Evolutionary conservation across 2,113 vertebrate genomes (phyloP), one percentile per base, ranked within the genome.

Genomic region (Thryonomys swinderianus): DNA sequence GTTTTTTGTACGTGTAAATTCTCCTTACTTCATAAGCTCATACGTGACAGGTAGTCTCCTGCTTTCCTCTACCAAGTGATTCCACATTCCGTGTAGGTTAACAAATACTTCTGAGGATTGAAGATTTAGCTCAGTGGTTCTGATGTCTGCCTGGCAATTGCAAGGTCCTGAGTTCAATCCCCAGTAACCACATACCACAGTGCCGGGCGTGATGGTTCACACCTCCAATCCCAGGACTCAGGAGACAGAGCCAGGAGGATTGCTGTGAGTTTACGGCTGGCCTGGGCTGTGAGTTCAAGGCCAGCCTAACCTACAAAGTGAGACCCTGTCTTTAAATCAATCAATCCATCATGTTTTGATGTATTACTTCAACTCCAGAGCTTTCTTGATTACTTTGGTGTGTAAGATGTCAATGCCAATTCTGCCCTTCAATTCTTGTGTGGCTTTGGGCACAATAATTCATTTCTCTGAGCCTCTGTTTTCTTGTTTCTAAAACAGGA

Each of bases 401-500:
- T 84, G 84, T 69, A 53, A 66, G 37, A 71, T 83, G 34, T 82
- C 40, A 87, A 16, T 73, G 66, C n/a, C 14, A 21, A 45, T 42
- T 81, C 48, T 61, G 25, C 53, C 69, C 83, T 74, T 84, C 17
- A 55, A n/a, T 37, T 42, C 17, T 25, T 55, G 3, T 23, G 27
- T 64, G 45, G 37, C 59, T 73, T 48, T 69, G 62, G 59, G 16
- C 74, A 74, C 84, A 20, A 27, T 74, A 62, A 42, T 48, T 48
- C 40, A 32, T 87, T 90, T 90, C 27, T 32, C 73, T 76, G 32
- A 69, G n/a, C 59, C 21, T 53, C 42, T 2, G 37, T 93, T 62
- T 55, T 90, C 37, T 91, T 78, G n/a, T 71, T 90, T 95, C 85
- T 94, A 48, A 85, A 64, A 69, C 25, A 85, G 62, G n/a, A 91